Evolutionary conservation across 2,113 vertebrate species (phyloP).

Genomic region (Sander lucioperca): DNA sequence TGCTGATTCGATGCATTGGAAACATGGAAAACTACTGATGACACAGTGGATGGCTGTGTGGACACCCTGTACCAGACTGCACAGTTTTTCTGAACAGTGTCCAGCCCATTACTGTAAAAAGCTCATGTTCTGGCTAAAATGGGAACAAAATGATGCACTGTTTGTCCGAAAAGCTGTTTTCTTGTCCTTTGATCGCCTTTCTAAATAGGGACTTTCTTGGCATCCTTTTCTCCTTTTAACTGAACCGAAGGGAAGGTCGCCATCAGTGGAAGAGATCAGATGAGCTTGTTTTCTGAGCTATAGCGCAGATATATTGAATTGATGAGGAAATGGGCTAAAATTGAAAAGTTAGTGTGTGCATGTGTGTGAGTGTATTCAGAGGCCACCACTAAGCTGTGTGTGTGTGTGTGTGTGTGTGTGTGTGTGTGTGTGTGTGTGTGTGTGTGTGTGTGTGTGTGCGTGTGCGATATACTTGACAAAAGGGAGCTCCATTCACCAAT

Average conservation of each 20-base stretch:
- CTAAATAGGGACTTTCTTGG: conserved; percentile 62
- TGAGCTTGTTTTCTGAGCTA: conserved; percentile 37
- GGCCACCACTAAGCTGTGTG: background rate
- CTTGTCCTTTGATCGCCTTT: conserved; percentile 45
- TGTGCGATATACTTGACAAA: background rate
- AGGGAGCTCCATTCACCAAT: conserved; percentile 7
- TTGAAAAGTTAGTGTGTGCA: conserved; percentile 13
- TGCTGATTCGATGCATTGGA: background rate
- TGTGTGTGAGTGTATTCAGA: conserved; percentile 7
- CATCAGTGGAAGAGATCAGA: conserved; percentile 25
- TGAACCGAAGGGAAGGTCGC: conserved; percentile 24
- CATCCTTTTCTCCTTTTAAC: conserved; percentile 45
- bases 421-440: background rate
- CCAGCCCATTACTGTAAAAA: conserved; percentile 37
- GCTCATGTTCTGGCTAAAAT: conserved; percentile 41
- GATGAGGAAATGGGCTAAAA: conserved; percentile 34
- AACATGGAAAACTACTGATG: conserved; percentile 8
- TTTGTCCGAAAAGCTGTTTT: conserved; percentile 49
- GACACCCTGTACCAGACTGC: background rate
- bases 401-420: background rate
- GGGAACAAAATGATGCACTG: conserved; percentile 29
- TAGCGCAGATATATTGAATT: conserved; percentile 23
- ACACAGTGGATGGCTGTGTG: background rate
- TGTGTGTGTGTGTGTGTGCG: background rate
- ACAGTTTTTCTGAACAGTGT: background rate